phyloP scores from a whole-genome alignment of 2,113 vertebrate species.

The Prunella himalayana region DNA sequence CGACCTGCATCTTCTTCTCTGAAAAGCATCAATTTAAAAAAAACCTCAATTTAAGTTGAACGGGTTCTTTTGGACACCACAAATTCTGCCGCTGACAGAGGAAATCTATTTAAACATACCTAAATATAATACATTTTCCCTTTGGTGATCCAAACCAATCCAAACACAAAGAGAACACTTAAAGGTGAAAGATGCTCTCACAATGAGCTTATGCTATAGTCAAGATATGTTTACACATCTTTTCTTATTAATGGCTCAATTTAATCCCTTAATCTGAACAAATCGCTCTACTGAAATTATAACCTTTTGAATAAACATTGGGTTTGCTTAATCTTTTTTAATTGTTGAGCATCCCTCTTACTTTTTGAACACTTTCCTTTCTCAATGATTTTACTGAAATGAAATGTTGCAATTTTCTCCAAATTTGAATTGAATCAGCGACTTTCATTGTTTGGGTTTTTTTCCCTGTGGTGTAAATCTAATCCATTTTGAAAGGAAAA shows the following conservation, averaged over 20 bases:
- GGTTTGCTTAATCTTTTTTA: not conserved
- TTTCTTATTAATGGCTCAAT: not conserved
- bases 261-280: not conserved
- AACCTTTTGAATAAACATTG: not conserved
- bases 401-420: not conserved
- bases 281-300: not conserved
- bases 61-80: not conserved
- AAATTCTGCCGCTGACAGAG: not conserved
- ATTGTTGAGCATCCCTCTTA: not conserved
- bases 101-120: not conserved
- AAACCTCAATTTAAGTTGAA: not conserved
- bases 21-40: not conserved
- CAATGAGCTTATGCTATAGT: not conserved
- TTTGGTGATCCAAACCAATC: not conserved
- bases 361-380: slow-evolving; percentile 20
- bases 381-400: slow-evolving; percentile 45
- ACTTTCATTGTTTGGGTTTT: not conserved
- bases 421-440: slow-evolving; percentile 13
- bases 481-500: slow-evolving; percentile 49
- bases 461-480: not conserved
- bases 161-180: not conserved
- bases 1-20: not conserved
- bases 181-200: not conserved
- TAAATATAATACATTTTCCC: not conserved
- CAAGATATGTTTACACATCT: not conserved